A percentile compares a stretch with the other conserved stretches of the same genome.
Conservation (phyloP, 2,888 invertebrate species). For the Conus canariensis region DNA sequence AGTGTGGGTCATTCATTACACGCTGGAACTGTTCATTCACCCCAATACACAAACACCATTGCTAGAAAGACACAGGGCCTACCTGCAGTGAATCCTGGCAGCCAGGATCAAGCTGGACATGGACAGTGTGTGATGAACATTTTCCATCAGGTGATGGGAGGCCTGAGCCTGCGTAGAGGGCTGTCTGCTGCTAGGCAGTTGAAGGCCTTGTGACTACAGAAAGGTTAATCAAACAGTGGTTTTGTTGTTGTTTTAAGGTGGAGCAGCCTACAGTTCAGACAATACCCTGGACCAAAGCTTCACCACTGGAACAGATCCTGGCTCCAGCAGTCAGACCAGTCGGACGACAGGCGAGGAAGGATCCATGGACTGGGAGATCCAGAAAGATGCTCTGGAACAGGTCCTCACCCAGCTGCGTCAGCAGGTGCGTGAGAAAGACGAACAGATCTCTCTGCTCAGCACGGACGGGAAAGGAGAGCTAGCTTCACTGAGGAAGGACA, state of each 20-base stretch:
- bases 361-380: constrained; percentile 67
- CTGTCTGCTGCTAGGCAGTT: no score
- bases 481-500: constrained; percentile 25
- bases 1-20: no score
- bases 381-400: constrained; percentile 75
- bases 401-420: constrained; percentile 68
- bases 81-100: no score
- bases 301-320: constrained; percentile 4
- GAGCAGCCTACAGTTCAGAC: constrained; percentile 9
- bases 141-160: no score
- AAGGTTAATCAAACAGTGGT: no score
- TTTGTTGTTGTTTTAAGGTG: neutral
- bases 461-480: constrained; percentile 49
- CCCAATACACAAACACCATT: no score
- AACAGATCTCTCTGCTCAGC: constrained; percentile 17
- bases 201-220: no score
- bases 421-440: constrained; percentile 67
- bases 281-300: constrained; percentile 37
- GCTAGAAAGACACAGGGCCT: no score
- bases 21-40: no score
- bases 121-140: no score
- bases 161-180: no score
- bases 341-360: neutral
- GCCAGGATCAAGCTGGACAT: no score
- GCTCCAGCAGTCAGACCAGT: neutral